Evolutionary conservation across 2,888 invertebrate genomes (phyloP), one percentile per base, ranked within the genome.

Genomic region (Drymonia ruficornis): DNA sequence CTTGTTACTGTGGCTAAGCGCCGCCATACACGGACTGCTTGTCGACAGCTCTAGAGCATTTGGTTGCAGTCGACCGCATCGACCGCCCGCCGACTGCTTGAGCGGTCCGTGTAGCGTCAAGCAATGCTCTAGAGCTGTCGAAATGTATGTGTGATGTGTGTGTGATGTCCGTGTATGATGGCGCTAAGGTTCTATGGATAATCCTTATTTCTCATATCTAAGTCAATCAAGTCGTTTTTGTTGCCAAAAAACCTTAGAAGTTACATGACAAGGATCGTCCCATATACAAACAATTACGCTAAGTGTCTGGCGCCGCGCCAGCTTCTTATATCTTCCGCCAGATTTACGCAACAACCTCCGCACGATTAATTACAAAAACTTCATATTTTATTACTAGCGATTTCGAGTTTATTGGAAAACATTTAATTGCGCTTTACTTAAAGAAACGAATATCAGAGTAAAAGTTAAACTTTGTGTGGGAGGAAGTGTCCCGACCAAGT

Each of bases 221-320:
- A 44, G 43, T 4, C 8, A 44, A 16, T n/a, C 19, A 28, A 19
- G 13, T 11, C 15, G 58, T 56, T 58, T 54, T 49, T 51, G 45
- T 59, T 53, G 62, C 64, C 67, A 67, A 69, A 52, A 36, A 36
- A 56, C 40, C 52, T 50, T 29, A 16, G 52, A 19, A 8, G 19
- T 44, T 55, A 64, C 59, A 67, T 60, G 59, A 63, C 63, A 70
- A 51, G 58, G 31, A 52, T 55, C 34, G 56, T 63, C 51, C 63
- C 59, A 74, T 74, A 71, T 55, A 70, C 63, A 68, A 74, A 76
- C 79, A 79, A 79, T 79, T 70, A 79, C 67, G 73, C 76, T 76
- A 77, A 74, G 70, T 59, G 63, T 56, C 67, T 79, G 79, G 79
- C 67, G 13, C 5, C 0, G 16, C 43, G 70, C 76, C 76, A 76